Conservation (phyloP, 1,140 invertebrate species). For the Branchinecta lindahli region DNA sequence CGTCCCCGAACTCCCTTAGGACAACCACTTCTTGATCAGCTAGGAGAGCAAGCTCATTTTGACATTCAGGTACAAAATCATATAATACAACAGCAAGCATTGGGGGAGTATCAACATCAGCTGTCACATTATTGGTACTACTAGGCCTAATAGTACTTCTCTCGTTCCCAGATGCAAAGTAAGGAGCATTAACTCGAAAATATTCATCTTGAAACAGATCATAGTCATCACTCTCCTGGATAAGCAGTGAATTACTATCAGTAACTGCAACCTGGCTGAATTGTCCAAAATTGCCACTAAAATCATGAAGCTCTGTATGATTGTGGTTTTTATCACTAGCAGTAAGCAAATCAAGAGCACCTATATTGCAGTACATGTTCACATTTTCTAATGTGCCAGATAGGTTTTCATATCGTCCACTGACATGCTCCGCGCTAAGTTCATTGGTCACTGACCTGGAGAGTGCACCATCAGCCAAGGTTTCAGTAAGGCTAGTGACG, state of each 20-base stretch:
- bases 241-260: not conserved
- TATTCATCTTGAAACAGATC: not conserved
- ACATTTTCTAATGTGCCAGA: not conserved
- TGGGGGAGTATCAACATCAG: not conserved
- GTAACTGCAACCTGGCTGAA: no score
- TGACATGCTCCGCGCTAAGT: not conserved
- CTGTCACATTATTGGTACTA: no score
- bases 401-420: not conserved
- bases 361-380: not conserved
- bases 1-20: not conserved
- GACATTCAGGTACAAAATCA: not conserved
- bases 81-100: not conserved
- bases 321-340: not conserved
- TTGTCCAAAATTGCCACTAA: no score
- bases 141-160: no score
- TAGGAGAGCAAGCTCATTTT: constrained; percentile 3
- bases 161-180: not conserved
- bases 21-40: not conserved
- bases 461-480: not conserved
- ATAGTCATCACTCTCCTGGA: not conserved
- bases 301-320: not conserved
- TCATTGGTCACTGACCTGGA: not conserved
- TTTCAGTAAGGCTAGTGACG: not conserved
- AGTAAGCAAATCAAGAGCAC: not conserved
- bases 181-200: not conserved